Evolutionary conservation across 2,888 invertebrate genomes (phyloP).

Genomic region (Hypomecis atomaria): DNA sequence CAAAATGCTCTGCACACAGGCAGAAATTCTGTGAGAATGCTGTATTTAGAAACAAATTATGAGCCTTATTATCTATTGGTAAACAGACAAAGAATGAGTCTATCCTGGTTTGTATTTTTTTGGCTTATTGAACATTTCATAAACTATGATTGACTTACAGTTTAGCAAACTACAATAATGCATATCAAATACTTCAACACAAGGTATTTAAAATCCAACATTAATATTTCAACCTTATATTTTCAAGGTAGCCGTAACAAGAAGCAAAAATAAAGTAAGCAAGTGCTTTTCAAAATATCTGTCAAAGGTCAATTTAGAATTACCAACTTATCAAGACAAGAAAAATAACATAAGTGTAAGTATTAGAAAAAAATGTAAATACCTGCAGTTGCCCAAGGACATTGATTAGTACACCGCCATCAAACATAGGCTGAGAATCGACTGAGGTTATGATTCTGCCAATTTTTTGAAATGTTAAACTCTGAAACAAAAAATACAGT

Average conservation of each 20-base stretch:
- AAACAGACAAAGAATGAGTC: too few species aligned
- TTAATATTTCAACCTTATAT: not conserved
- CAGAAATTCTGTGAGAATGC: too few species aligned
- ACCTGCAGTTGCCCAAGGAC: slow-evolving; percentile 98
- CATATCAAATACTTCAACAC: too few species aligned
- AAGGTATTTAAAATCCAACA: too few species aligned
- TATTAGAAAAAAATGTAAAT: slow-evolving; percentile 45
- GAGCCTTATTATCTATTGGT: too few species aligned
- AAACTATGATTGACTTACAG: too few species aligned
- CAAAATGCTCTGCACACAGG: too few species aligned
- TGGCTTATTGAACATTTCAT: too few species aligned
- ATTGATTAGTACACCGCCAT: slow-evolving; percentile 97
- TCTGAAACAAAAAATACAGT: slow-evolving; percentile 83
- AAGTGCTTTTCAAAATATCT: not conserved
- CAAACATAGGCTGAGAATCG: slow-evolving; percentile 99
- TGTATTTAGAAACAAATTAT: too few species aligned
- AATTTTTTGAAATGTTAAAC: slow-evolving; percentile 96
- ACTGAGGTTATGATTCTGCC: slow-evolving; percentile 95
- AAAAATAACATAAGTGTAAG: not conserved
- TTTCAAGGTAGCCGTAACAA: not conserved
- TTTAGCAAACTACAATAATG: too few species aligned
- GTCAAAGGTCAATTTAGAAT: slow-evolving; percentile 1
- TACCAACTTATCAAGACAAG: not conserved
- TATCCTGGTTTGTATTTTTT: too few species aligned
- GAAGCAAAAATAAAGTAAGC: not conserved